These are phyloP conservation scores for Gephyroberyx darwinii DNA, from an alignment of 2,797 vertebrate genomes.

Conservation along the genomic window DNA sequence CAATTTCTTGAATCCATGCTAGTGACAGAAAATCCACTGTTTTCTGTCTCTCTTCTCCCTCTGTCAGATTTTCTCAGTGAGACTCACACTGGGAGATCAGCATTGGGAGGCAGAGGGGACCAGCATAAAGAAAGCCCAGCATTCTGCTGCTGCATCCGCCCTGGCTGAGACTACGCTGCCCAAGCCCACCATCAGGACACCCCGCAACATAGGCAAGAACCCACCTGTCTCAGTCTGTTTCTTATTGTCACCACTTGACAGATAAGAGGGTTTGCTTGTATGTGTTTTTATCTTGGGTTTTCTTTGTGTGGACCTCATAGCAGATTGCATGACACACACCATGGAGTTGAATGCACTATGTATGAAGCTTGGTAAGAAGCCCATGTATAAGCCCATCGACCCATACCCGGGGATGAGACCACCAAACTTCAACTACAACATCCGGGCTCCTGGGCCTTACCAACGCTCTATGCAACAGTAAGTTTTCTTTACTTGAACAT, in stretches of 20 bases:
- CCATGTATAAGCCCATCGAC: constrained; percentile 94
- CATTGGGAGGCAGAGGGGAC: constrained; percentile 94
- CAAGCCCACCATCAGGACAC: constrained; percentile 87
- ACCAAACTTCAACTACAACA: constrained; percentile 92
- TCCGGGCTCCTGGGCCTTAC: constrained; percentile 85
- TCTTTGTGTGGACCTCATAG: constrained; percentile 51
- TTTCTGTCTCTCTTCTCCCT: background rate
- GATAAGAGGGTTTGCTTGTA: constrained; percentile 2
- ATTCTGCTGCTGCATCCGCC: constrained; percentile 91
- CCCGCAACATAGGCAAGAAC: constrained; percentile 90
- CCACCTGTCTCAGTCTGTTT: constrained; percentile 59
- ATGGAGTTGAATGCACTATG: constrained; percentile 96
- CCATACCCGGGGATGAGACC: constrained; percentile 94
- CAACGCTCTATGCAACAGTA: constrained; percentile 86
- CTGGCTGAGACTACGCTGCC: constrained; percentile 91
- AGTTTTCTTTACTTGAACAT: constrained; percentile 32
- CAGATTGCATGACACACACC: constrained; percentile 92
- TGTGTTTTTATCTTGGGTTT: constrained; percentile 2
- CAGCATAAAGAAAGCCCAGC: constrained; percentile 97
- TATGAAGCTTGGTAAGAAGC: constrained; percentile 97
- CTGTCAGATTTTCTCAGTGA: constrained; percentile 91
- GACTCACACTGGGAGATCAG: constrained; percentile 92
- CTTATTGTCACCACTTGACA: background rate
- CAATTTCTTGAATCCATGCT: background rate
- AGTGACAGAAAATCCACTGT: background rate